Evolutionary conservation across 1,140 invertebrate species (phyloP).

Genomic region (Cotesia chilonis): DNA sequence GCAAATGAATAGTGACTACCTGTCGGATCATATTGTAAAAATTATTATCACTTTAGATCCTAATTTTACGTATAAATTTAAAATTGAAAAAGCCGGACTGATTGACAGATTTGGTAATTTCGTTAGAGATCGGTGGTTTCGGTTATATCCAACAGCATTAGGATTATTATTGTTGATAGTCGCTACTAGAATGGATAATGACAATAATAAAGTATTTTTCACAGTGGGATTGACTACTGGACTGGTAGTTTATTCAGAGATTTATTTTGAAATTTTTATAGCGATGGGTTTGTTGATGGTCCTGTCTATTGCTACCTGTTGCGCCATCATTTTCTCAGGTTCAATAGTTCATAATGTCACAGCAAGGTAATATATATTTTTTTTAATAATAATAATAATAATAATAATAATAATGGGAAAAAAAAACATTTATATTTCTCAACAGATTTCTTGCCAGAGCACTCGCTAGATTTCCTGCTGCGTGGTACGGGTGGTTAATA

Average conservation of each 20-base stretch:
- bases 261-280: conserved; percentile 55
- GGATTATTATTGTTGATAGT: conserved; percentile 55
- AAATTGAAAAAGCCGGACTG: conserved; percentile 46
- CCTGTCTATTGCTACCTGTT: conserved; percentile 61
- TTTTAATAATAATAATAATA: too few species aligned
- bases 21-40: conserved; percentile 10
- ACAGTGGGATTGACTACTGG: conserved; percentile 47
- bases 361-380: conserved; percentile 61
- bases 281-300: conserved; percentile 65
- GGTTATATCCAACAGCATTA: conserved; percentile 54
- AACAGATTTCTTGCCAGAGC: conserved; percentile 66
- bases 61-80: conserved; percentile 68
- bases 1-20: neutral
- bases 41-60: conserved; percentile 69
- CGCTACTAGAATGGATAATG: conserved; percentile 51
- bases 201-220: conserved; percentile 35
- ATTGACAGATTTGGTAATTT: conserved; percentile 54
- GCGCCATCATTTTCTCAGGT: conserved; percentile 68
- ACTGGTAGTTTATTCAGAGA: conserved; percentile 41
- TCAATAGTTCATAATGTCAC: conserved; percentile 68
- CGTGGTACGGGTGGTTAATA: conserved; percentile 68
- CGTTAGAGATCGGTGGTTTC: conserved; percentile 58
- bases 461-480: conserved; percentile 62
- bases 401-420: too few species aligned
- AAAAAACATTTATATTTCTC: too few species aligned